Percentiles rank a stretch among this genome's conserved stretches.
phyloP scores from a whole-genome alignment of 1,140 invertebrate genomes.

The Drosophila aff. region DNA sequence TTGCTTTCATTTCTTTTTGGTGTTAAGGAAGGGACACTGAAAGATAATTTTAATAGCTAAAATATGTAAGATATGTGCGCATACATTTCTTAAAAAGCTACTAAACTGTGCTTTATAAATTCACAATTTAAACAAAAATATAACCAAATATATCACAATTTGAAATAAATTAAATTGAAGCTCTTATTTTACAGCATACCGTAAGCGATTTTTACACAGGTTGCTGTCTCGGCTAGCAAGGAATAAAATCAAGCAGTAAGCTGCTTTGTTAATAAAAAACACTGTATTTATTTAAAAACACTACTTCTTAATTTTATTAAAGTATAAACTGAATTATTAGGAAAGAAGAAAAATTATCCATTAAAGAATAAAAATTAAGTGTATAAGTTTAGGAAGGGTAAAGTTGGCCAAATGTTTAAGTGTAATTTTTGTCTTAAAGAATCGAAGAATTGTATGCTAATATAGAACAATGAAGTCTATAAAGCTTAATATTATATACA shows the following conservation, averaged over 20 bases:
- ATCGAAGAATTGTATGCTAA: too few species aligned
- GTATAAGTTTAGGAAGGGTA: too few species aligned
- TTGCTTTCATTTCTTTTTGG: too few species aligned
- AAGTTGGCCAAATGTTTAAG: too few species aligned
- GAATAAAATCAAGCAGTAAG: background rate
- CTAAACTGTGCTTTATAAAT: background rate
- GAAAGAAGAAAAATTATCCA: too few species aligned
- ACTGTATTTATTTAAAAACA: rapidly evolving
- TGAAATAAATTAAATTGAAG: background rate
- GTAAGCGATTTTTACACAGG: background rate
- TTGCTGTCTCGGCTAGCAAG: background rate
- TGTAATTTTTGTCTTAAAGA: too few species aligned
- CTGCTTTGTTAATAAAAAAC: background rate
- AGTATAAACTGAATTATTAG: background rate
- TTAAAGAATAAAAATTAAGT: too few species aligned
- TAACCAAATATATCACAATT: background rate
- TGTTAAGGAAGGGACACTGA: background rate
- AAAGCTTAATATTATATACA: too few species aligned
- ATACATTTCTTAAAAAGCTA: too few species aligned
- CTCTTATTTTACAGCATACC: background rate
- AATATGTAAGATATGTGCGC: background rate
- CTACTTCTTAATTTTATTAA: background rate
- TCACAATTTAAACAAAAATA: background rate
- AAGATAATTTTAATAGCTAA: background rate
- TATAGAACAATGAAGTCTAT: too few species aligned